A percentile compares a stretch with the other conserved stretches of the same genome.
Conservation (phyloP, 2,888 invertebrate species). For the Eristalis tenax region DNA sequence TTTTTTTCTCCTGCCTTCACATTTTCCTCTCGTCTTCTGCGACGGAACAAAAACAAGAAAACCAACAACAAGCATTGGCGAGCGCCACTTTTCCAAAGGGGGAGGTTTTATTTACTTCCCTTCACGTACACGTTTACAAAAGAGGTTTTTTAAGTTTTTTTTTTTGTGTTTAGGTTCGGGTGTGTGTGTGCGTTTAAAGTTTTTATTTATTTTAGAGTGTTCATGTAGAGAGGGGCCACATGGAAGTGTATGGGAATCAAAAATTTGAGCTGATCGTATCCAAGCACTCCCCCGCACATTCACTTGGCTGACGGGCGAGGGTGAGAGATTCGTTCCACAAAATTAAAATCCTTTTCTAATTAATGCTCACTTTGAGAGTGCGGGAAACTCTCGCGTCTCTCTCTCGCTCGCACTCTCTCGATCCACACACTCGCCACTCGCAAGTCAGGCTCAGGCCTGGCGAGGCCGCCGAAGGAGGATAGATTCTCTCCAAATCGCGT, state of each 20-base stretch:
- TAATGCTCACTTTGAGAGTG: slow-evolving; percentile 6
- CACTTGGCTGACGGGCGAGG: no score
- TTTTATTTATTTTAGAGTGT: slow-evolving; percentile 45
- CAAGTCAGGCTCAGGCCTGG: no score
- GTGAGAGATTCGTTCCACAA: slow-evolving; percentile 3
- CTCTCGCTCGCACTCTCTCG: slow-evolving; percentile 20
- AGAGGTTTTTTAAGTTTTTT: slow-evolving; percentile 6
- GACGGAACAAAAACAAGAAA: slow-evolving; percentile 9
- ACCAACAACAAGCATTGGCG: slow-evolving; percentile 8
- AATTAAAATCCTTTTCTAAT: slow-evolving; percentile 11
- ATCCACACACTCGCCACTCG: slow-evolving; percentile 29
- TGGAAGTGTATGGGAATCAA: slow-evolving; percentile 37
- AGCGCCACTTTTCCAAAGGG: slow-evolving; percentile 67
- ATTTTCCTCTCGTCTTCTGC: neutral
- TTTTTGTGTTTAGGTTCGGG: slow-evolving; percentile 4
- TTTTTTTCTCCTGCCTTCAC: neutral
- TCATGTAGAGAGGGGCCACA: slow-evolving; percentile 30
- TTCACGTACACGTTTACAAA: slow-evolving; percentile 61
- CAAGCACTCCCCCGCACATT: slow-evolving; percentile 1
- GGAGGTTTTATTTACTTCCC: slow-evolving; percentile 72
- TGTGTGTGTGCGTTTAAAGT: slow-evolving; percentile 61
- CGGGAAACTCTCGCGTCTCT: neutral
- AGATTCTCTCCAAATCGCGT: slow-evolving; percentile 16
- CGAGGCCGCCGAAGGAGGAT: neutral
- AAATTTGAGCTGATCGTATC: slow-evolving; percentile 44